Evolutionary conservation across 2,113 vertebrate species (phyloP), one percentile per base, ranked within the genome.

Genomic region (Odontesthes bonariensis): DNA sequence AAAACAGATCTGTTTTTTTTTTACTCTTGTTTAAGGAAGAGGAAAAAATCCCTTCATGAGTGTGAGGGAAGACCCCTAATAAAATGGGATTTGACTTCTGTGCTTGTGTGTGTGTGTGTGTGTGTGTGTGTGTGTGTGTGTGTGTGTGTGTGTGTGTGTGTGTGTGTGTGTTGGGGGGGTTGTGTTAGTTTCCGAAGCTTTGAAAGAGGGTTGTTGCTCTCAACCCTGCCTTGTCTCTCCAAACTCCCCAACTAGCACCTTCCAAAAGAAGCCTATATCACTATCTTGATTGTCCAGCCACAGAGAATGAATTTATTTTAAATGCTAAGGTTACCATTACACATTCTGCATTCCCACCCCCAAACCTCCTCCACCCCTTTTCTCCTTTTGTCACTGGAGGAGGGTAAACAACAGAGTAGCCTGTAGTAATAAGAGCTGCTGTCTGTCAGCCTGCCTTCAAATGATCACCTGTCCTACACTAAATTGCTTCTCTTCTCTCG

Each of bases 401-500:
- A 82, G 79, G 61, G 86, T 68, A 90, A 85, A 89, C 85, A 88
- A 75, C 73, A 54, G 66, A 33, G 73, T 76, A 83, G 80, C 74
- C 89, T 80, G 63, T 75, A 75, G 90, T 91, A 93, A 87, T 92
- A 84, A 90, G 82, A 85, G 79, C 82, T 62, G 59, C 81, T 76
- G 85, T 82, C 90, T 88, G 89, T 94, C 92, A 93, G 81, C 54
- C 81, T 76, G 84, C 81, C 86, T 91, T 91, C 89, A 91, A 93
- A 94, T 83, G 84, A 91, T 95, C 93, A 93, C 89, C 86, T 92
- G 88, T 90, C 92, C 88, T 61, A 75, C 65, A 35, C 78, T 52
- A 87, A 78, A 91, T 85, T 94, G 84, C 89, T 79, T 89, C 87
- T 75, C 75, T 83, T 79, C 86, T 61, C 75, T 54, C 71, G 77